Conservation (phyloP, 2,113 vertebrate species). For the Pampusana beccarii region DNA sequence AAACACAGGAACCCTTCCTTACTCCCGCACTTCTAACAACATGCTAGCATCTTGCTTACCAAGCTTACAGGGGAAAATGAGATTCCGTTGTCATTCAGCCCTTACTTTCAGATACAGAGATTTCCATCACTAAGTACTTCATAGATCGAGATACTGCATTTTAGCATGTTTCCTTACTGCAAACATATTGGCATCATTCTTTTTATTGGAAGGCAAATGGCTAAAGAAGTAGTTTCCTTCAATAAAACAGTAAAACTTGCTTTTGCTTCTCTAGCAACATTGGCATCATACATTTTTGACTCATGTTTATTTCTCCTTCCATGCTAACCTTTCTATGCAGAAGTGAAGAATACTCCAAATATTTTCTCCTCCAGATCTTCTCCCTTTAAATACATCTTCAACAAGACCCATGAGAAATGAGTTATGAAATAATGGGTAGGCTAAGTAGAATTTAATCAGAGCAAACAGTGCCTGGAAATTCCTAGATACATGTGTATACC, state of each 20-base stretch:
- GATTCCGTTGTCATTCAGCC: neutral
- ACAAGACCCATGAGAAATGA: neutral
- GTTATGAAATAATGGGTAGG: neutral
- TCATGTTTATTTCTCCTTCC: neutral
- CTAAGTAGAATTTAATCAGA: neutral
- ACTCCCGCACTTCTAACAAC: neutral
- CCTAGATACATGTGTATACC: neutral
- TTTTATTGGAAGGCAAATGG: neutral
- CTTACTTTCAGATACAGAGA: neutral
- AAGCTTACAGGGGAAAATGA: neutral
- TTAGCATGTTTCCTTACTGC: neutral
- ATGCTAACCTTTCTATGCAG: neutral
- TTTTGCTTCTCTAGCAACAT: neutral
- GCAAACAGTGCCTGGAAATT: neutral
- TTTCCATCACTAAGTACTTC: neutral
- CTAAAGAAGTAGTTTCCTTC: neutral
- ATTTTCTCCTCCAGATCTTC: neutral
- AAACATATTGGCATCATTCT: neutral
- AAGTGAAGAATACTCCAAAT: neutral
- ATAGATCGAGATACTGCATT: neutral
- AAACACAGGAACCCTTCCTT: neutral
- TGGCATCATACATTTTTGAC: neutral
- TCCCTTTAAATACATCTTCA: neutral
- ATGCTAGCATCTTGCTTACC: neutral
- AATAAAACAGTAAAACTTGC: neutral